phyloP scores from a whole-genome alignment of 2,888 invertebrate species.

The Acrocera orbiculus region DNA sequence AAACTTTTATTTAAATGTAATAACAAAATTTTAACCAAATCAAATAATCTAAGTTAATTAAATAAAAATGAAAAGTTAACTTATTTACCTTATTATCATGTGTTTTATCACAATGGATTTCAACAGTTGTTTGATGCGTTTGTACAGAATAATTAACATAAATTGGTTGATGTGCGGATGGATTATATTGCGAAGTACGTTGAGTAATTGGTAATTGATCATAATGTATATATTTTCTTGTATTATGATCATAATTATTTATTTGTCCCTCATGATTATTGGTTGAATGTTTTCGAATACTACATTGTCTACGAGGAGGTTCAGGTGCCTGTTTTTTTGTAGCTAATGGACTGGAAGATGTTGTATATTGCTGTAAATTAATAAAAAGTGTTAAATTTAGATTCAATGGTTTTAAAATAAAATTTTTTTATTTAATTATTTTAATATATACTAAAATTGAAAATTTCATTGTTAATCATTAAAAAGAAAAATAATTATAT shows the following conservation, averaged over 20 bases:
- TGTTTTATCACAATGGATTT: slow-evolving; percentile 35
- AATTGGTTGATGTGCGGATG: slow-evolving; percentile 23
- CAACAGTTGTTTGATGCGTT: slow-evolving; percentile 41
- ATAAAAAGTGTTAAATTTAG: slow-evolving; percentile 1
- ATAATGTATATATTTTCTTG: slow-evolving; percentile 10
- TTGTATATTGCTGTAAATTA: slow-evolving; percentile 37
- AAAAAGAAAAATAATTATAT: background rate
- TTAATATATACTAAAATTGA: background rate
- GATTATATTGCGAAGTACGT: slow-evolving; percentile 20
- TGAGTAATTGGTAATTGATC: slow-evolving; percentile 6
- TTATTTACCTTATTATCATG: slow-evolving; percentile 26
- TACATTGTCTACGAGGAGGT: slow-evolving; percentile 57
- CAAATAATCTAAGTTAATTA: too few species aligned
- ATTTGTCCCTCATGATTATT: background rate
- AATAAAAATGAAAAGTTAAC: background rate
- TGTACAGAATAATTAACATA: slow-evolving; percentile 30
- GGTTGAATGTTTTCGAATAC: slow-evolving; percentile 24
- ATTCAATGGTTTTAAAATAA: background rate
- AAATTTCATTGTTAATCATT: background rate
- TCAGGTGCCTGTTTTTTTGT: slow-evolving; percentile 65
- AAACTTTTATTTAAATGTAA: background rate
- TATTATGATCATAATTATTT: slow-evolving; percentile 1
- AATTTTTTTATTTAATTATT: background rate
- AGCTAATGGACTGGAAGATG: slow-evolving; percentile 52
- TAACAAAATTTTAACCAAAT: background rate